Conservation (phyloP, 2,888 invertebrate genomes). For the Choreutis nemorana region DNA sequence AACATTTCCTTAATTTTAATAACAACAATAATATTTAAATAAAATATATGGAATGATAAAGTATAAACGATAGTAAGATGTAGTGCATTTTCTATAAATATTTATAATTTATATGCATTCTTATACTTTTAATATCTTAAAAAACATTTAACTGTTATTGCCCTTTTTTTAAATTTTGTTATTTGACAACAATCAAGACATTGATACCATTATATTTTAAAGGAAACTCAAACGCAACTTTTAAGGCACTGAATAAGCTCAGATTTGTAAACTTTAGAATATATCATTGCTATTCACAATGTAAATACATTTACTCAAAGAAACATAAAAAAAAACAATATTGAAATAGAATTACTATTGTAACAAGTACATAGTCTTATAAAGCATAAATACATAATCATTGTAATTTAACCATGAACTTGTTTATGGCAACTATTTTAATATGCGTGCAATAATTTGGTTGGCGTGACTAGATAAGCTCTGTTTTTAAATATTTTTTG, state of each 20-base stretch:
- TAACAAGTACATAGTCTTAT: constrained; percentile 5
- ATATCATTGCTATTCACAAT: constrained; percentile 15
- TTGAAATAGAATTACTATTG: constrained; percentile 1
- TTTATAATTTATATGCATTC: too few relatives aligned
- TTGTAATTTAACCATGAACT: constrained; percentile 6
- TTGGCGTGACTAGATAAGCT: constrained; percentile 36
- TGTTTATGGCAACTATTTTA: too few relatives aligned
- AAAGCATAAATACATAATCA: constrained; percentile 2
- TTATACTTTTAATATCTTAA: too few relatives aligned
- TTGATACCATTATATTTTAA: too few relatives aligned
- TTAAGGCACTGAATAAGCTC: constrained; percentile 17
- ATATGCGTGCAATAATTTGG: constrained; percentile 16
- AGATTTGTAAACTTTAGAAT: constrained; percentile 8
- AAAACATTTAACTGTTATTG: too few relatives aligned
- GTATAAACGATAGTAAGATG: too few relatives aligned
- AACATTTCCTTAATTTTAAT: too few relatives aligned
- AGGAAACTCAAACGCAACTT: constrained; percentile 3
- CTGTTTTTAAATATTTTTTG: constrained; percentile 13
- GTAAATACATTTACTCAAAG: constrained; percentile 5
- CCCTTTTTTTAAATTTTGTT: too few relatives aligned
- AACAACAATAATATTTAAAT: too few relatives aligned
- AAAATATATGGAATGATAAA: too few relatives aligned
- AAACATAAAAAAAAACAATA: constrained; percentile 3
- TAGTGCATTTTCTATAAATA: too few relatives aligned
- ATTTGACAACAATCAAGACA: too few relatives aligned